Base-by-base conservation (phyloP, 1,140 invertebrate species). In the Brachionus paranguensis region DNA sequence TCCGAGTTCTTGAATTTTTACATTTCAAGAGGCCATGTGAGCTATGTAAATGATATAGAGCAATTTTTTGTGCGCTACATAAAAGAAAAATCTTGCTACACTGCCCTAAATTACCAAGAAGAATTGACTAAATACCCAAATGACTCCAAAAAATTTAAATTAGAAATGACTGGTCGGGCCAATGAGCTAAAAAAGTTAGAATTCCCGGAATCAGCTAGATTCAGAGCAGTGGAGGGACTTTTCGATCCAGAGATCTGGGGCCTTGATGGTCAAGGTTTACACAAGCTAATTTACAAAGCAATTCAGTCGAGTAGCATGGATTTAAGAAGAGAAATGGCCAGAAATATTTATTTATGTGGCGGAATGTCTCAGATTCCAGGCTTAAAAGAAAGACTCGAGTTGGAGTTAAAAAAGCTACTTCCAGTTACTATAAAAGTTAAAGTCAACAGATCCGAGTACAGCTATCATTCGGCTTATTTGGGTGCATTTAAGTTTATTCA, bases 201-300 rank as follows among this genome's bases (percentile, higher is more conserved):
- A 83, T 85, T 86, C 85, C n/a, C 85, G 88, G 88, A 68, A 86
- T 85, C 86, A 41, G 89, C 88, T 17, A 84, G 91, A 84, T 91
- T 92, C 86, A 89, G 90, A 76, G 91, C 91, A 47, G 88, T 91
- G 4, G 92, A 93, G 86, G 92, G 92, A 17, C 88, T 93, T 41
- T 92, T 93, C 87, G 90, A 92, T 85, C 92, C 92, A 7, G 91
- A 92, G 84, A 85, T 90, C 37, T 93, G 92, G 91, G 92, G 92
- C 41, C 88, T 92, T 83, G 92, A 93, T 86, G 90, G 91, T 84
- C 90, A 91, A 64, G 91, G 91, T 41, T 85, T 93, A 11, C 92
- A 91, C 76, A 91, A 92, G 85, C 87, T 93, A 43, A 89, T 93
- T 4, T 89, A 90, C 85, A 90, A 91, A 85, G 91, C 91, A 20